Evolutionary conservation across 1,140 invertebrate species (phyloP), one percentile per base, ranked within the genome.

Genomic region (Platorchestia sp.): DNA sequence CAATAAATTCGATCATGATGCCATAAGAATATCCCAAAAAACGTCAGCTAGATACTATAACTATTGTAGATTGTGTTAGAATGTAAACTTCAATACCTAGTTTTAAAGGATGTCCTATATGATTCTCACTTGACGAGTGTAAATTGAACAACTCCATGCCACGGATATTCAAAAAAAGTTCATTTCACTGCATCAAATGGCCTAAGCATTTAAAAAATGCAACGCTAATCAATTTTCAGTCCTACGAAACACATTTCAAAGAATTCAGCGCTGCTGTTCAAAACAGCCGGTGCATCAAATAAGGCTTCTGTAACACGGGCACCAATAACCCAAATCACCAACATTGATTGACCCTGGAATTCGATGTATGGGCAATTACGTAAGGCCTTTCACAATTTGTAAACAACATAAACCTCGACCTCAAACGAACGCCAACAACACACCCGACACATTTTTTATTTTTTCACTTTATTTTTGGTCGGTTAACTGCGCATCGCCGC

Each of bases 341-440:
- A 75, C 27, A 27, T 14, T 75, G 59, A 75, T 75, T 75, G 59
- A 75, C 14, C 59, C 59, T 22, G 59, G 27, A 75, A 75, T 89
- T 89, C 27, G 87, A 89, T 89, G 87, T 42, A 42, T 41, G 43
- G 86, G n/a, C 87, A 89, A 89, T 89, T 89, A 89, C 14, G 87
- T 22, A 89, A 89, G 41, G 87, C 43, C 87, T 89, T 89, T 89
- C 87, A 44, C 87, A 89, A 89, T 89, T 44, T 44, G 43, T 42
- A 89, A 89, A 89, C 87, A 89, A 42, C 87, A 42, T 89, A 41
- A 44, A 89, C 43, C 10, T 14, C n/a, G 41, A 44, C 87, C 27
- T 89, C 87, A 44, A 89, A 75, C 41, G 87, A 14, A 89, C 43
- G 43, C 27, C 43, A 42, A 89, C 41, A 89, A 89, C n/a, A 89